A percentile compares a stretch with the other conserved stretches of the same genome.
Conservation (phyloP, 2,797 vertebrate species). For the Lepilemur ruficaudatus region DNA sequence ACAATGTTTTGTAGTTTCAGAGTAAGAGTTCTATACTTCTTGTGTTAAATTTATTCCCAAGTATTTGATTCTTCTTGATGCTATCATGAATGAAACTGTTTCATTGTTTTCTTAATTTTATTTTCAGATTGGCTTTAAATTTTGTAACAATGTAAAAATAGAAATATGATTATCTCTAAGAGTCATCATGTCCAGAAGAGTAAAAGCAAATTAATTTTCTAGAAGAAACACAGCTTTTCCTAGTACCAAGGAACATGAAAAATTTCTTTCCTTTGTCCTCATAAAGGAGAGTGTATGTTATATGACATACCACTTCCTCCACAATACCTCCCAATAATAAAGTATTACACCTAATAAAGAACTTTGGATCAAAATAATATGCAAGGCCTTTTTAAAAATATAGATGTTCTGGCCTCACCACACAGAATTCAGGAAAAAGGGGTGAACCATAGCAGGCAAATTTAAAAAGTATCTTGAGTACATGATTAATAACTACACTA, state of each 20-base stretch:
- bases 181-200: neutral
- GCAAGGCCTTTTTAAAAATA: conserved; percentile 14
- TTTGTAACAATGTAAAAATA: neutral
- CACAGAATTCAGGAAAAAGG: conserved; percentile 6
- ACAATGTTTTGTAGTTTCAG: neutral
- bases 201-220: conserved; percentile 47
- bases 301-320: neutral
- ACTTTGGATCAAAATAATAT: conserved; percentile 1
- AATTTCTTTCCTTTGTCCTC: conserved; percentile 5
- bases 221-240: neutral
- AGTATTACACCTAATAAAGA: conserved; percentile 5
- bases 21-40: neutral
- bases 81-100: neutral
- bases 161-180: conserved; percentile 18
- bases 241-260: neutral
- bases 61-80: neutral
- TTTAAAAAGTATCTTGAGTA: conserved; percentile 20
- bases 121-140: neutral
- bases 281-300: neutral
- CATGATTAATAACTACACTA: neutral
- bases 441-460: neutral
- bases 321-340: neutral
- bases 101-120: neutral
- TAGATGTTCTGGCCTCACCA: neutral
- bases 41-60: conserved; percentile 5